Percentiles rank a stretch among this genome's conserved stretches.
These are phyloP conservation scores for Takifugu bimaculatus DNA, from an alignment of 2,113 vertebrate species.

Conservation along the genomic window DNA sequence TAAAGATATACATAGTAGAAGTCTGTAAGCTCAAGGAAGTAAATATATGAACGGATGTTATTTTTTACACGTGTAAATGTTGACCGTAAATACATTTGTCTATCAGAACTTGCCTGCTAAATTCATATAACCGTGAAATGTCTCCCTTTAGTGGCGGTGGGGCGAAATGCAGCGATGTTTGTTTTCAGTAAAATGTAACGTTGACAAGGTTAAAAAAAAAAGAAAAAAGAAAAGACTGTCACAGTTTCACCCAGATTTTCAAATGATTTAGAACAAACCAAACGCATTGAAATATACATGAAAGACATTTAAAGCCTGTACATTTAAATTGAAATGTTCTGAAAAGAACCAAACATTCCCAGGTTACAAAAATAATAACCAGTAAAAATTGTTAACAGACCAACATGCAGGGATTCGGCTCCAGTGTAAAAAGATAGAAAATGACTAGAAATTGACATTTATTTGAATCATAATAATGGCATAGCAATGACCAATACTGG, in stretches of 20 bases:
- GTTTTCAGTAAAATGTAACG: constrained; percentile 5
- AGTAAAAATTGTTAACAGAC: constrained; percentile 13
- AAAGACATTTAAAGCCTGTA: neutral
- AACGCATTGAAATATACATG: too few relatives aligned
- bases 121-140: neutral
- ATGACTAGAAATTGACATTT: neutral
- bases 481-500: constrained; percentile 4
- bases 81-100: too few relatives aligned
- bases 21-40: too few relatives aligned
- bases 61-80: too few relatives aligned
- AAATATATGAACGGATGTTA: too few relatives aligned
- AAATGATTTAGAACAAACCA: neutral
- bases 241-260: too few relatives aligned
- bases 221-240: too few relatives aligned
- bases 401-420: neutral
- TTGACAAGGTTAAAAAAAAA: neutral
- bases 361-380: constrained; percentile 12
- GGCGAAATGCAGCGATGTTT: neutral
- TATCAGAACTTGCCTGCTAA: too few relatives aligned
- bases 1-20: too few relatives aligned
- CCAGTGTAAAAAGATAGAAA: neutral
- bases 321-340: constrained; percentile 17
- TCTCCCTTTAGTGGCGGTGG: constrained; percentile 54
- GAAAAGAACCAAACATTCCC: constrained; percentile 14
- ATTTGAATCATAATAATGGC: neutral